These are phyloP conservation scores for Scrobipalpa costella DNA, from an alignment of 2,888 invertebrate genomes.

Conservation along the genomic window DNA sequence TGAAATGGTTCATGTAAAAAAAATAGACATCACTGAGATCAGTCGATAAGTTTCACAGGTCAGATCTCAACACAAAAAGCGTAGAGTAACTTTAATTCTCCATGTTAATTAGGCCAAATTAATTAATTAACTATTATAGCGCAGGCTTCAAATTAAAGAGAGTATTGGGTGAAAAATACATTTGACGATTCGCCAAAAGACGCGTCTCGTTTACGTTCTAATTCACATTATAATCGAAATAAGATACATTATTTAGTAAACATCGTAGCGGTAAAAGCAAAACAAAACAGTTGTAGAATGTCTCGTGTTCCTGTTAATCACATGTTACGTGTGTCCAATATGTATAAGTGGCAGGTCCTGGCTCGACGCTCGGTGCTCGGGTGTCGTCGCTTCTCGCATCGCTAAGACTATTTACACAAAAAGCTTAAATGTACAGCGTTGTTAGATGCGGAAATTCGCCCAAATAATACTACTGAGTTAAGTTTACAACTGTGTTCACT, in stretches of 20 bases:
- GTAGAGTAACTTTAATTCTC: slow-evolving; percentile 56
- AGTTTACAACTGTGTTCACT: slow-evolving; percentile 63
- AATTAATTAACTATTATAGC: slow-evolving; percentile 58
- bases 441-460: slow-evolving; percentile 78
- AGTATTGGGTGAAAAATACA: slow-evolving; percentile 82
- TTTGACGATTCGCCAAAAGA: slow-evolving; percentile 67
- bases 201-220: slow-evolving; percentile 63
- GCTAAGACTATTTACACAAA: slow-evolving; percentile 78
- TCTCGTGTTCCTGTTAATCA: slow-evolving; percentile 77
- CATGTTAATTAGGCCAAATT: slow-evolving; percentile 75
- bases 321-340: slow-evolving; percentile 69
- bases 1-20: slow-evolving; percentile 44
- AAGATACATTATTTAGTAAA: slow-evolving; percentile 71
- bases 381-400: slow-evolving; percentile 48
- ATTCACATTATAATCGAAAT: slow-evolving; percentile 62
- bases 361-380: slow-evolving; percentile 42
- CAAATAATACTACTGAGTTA: slow-evolving; percentile 72
- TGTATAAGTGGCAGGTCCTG: slow-evolving; percentile 36
- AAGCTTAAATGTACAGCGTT: slow-evolving; percentile 79
- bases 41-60: slow-evolving; percentile 53
- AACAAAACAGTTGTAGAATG: slow-evolving; percentile 74
- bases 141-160: slow-evolving; percentile 72
- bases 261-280: slow-evolving; percentile 80
- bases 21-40: slow-evolving; percentile 56
- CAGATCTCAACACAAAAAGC: slow-evolving; percentile 75